Conservation (phyloP, 2,888 invertebrate genomes). For the Operophtera brumata region DNA sequence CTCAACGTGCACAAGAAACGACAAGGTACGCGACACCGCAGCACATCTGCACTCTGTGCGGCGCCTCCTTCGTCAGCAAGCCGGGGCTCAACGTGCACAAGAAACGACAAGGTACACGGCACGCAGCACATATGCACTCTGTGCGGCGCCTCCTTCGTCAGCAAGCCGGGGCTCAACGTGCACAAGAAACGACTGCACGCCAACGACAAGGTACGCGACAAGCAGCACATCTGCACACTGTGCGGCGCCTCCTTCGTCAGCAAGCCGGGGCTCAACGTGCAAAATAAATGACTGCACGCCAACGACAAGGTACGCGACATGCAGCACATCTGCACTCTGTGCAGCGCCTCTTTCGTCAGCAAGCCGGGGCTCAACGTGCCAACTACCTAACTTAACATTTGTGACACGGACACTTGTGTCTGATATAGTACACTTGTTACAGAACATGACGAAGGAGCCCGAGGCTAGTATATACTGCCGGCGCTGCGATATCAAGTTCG, state of each 20-base stretch:
- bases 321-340: constrained; percentile 52
- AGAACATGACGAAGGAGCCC: constrained; percentile 38
- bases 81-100: constrained; percentile 61
- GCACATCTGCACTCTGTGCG: constrained; percentile 63
- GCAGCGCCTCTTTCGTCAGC: constrained; percentile 68
- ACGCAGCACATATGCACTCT: constrained; percentile 58
- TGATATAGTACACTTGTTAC: neutral
- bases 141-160: constrained; percentile 68
- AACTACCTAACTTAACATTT: too few relatives aligned
- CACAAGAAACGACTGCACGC: constrained; percentile 49
- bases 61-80: constrained; percentile 63
- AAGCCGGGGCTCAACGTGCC: constrained; percentile 56
- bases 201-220: constrained; percentile 20
- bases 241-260: constrained; percentile 70
- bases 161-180: constrained; percentile 55
- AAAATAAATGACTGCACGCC: constrained; percentile 45
- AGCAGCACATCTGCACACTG: too few relatives aligned
- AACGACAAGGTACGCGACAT: constrained; percentile 20
- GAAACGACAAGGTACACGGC: too few relatives aligned
- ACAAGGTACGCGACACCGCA: constrained; percentile 19
- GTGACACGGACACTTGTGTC: too few relatives aligned
- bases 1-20: constrained; percentile 57
- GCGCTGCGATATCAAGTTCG: constrained; percentile 51
- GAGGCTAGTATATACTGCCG: constrained; percentile 46
- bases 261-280: constrained; percentile 55